Conservation (phyloP, 2,888 invertebrate species). For the Tachina lurida region DNA sequence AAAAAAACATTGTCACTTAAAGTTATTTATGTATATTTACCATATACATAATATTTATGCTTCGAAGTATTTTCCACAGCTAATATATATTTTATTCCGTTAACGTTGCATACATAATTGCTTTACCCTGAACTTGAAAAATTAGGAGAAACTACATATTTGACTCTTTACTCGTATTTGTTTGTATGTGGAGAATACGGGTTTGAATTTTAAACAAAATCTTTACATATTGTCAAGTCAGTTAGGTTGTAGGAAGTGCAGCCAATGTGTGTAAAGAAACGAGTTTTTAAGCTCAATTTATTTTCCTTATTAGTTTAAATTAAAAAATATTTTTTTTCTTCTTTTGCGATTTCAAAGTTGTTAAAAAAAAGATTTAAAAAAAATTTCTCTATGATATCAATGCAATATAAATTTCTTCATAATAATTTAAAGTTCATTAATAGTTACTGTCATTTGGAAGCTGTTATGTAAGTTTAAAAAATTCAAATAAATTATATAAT, state of each 20-base stretch:
- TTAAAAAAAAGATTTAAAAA: not conserved
- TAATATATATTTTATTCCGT: not conserved
- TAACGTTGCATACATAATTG: slow-evolving; percentile 24
- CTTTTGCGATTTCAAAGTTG: not conserved
- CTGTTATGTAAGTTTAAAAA: not conserved
- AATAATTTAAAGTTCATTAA: not conserved
- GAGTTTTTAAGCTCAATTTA: slow-evolving; percentile 16
- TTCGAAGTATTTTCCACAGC: slow-evolving; percentile 11
- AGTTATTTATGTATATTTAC: not conserved
- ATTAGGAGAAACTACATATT: slow-evolving; percentile 46
- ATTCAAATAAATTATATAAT: not conserved
- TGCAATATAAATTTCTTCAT: not conserved
- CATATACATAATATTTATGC: slow-evolving; percentile 6
- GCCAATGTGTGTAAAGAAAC: not conserved
- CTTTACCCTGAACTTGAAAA: slow-evolving; percentile 66
- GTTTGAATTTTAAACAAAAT: not conserved
- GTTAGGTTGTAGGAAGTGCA: slow-evolving; percentile 12
- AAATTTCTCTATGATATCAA: slow-evolving; percentile 25
- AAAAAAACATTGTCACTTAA: not conserved
- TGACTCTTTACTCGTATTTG: not conserved
- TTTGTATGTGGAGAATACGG: not conserved
- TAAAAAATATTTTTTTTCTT: not conserved
- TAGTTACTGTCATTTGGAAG: too few species aligned
- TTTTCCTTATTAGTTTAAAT: not conserved
- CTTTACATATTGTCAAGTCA: not conserved